Percentiles rank a stretch among this genome's conserved stretches.
Evolutionary conservation across 2,113 vertebrate species (phyloP).

Genomic region (Pangasianodon hypophthalmus): DNA sequence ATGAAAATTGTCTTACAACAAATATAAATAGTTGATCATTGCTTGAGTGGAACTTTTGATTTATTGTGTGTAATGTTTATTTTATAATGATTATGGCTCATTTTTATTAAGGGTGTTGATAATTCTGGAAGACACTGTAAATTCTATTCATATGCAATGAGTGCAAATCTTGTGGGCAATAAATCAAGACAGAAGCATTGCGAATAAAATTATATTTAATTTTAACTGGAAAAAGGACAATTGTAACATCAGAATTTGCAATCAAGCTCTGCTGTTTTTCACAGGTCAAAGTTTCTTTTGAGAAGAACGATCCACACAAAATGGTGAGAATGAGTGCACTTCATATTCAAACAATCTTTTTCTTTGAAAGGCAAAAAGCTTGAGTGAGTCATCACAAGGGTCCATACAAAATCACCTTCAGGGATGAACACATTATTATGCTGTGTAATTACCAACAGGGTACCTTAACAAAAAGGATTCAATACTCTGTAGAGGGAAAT

Average conservation of each 20-base stretch:
- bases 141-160: not conserved
- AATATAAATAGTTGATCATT: not conserved
- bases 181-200: conserved; percentile 33
- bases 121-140: not conserved
- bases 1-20: not conserved
- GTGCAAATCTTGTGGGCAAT: not conserved
- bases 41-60: not conserved
- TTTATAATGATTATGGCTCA: not conserved
- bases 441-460: conserved; percentile 10
- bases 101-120: not conserved
- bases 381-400: conserved; percentile 1
- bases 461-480: not conserved
- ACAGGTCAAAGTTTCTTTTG: conserved; percentile 33
- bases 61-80: not conserved
- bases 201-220: conserved; percentile 55
- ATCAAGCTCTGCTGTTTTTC: conserved; percentile 41
- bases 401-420: conserved; percentile 36
- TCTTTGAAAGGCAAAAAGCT: conserved; percentile 29
- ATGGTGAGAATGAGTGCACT: conserved; percentile 26
- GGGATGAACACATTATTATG: not conserved
- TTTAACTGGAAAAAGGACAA: conserved; percentile 51
- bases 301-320: conserved; percentile 30
- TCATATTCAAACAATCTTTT: conserved; percentile 30
- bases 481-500: conserved; percentile 8
- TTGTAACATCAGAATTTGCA: conserved; percentile 43